Conservation (phyloP, 2,888 invertebrate species). For the Pomacea canaliculata region DNA sequence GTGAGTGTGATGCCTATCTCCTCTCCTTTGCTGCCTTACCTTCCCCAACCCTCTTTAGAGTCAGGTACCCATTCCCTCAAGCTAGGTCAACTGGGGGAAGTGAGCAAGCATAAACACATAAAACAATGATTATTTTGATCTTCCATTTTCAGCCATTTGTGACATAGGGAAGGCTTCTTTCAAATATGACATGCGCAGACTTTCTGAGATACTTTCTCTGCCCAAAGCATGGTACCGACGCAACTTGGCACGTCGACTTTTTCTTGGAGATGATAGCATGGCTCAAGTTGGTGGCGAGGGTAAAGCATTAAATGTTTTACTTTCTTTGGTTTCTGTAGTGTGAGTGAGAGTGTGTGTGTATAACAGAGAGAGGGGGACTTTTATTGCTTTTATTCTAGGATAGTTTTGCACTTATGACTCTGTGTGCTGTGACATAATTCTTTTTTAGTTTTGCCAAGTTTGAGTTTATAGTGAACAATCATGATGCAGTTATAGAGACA, state of each 20-base stretch:
- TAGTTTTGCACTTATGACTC: neutral
- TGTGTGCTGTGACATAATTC: neutral
- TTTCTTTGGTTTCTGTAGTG: constrained; percentile 7
- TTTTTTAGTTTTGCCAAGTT: no score
- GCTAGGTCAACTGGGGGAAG: no score
- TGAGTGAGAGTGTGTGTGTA: neutral
- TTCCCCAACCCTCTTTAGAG: no score
- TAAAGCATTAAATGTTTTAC: constrained; percentile 24
- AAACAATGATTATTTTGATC: no score
- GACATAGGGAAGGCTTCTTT: constrained; percentile 90
- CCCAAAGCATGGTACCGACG: constrained; percentile 99
- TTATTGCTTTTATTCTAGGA: neutral
- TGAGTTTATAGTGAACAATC: no score
- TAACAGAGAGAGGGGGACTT: neutral
- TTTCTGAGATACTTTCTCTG: constrained; percentile 96
- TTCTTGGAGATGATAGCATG: constrained; percentile 82
- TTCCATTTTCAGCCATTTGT: constrained; percentile 79
- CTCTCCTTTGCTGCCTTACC: no score
- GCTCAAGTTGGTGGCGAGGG: constrained; percentile 50
- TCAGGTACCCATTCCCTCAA: no score
- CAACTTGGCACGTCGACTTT: constrained; percentile 80
- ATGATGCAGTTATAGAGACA: no score
- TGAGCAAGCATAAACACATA: no score
- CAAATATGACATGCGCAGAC: constrained; percentile 97
- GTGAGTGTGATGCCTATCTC: no score